These are phyloP conservation scores for Alexandromys oeconomus DNA, from an alignment of 2,797 vertebrate species.

Conservation along the genomic window DNA sequence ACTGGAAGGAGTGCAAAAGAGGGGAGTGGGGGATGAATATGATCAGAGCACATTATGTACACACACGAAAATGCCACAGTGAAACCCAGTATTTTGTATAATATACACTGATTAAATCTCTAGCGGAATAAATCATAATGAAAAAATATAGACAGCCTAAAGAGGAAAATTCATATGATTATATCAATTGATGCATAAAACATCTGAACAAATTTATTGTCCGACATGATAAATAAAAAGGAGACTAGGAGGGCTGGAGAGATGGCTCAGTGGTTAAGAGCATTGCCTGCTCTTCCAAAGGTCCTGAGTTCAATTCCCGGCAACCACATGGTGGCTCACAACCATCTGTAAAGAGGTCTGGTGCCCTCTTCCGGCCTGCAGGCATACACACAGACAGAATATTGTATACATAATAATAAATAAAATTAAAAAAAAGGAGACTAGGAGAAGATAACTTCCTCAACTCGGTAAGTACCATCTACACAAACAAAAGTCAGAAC, in stretches of 20 bases:
- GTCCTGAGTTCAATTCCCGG: too few relatives aligned
- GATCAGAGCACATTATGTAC: neutral
- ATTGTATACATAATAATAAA: too few relatives aligned
- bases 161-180: conserved; percentile 19
- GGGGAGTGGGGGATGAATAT: neutral
- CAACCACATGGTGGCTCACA: too few relatives aligned
- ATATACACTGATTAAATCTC: conserved; percentile 16
- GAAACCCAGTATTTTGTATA: neutral
- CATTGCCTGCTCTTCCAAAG: too few relatives aligned
- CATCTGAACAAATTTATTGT: conserved; percentile 29
- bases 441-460: conserved; percentile 13
- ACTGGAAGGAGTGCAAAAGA: neutral
- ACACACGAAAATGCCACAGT: neutral
- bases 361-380: too few relatives aligned
- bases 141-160: conserved; percentile 15
- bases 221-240: neutral
- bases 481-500: neutral
- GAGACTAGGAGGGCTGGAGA: neutral
- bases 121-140: neutral
- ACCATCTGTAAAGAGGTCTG: too few relatives aligned
- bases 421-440: neutral
- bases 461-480: neutral
- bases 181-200: conserved; percentile 37
- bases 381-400: too few relatives aligned
- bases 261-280: too few relatives aligned